Percentiles rank a stretch among this genome's conserved stretches.
Conservation (phyloP, 2,113 vertebrate genomes). For the Galemys pyrenaicus region DNA sequence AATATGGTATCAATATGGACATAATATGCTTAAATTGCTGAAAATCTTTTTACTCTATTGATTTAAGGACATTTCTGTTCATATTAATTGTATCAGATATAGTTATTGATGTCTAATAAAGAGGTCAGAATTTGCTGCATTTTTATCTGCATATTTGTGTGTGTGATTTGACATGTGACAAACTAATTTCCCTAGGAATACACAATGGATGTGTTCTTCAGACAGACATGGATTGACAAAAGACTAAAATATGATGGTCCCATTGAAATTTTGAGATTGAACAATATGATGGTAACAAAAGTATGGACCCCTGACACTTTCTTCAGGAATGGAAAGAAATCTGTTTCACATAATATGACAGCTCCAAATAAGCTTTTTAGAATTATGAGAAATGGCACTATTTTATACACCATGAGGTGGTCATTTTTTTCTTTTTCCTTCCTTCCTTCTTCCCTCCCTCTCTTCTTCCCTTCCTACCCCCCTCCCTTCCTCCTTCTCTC, state of each 20-base stretch:
- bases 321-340: conserved; percentile 98
- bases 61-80: conserved; percentile 64
- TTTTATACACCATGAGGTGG: conserved; percentile 99
- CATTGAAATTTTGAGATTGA: conserved; percentile 96
- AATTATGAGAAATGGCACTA: conserved; percentile 99
- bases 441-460: not conserved
- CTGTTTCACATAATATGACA: conserved; percentile 98
- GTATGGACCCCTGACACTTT: conserved; percentile 99
- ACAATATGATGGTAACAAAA: conserved; percentile 99
- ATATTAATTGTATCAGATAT: conserved; percentile 49
- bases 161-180: conserved; percentile 66
- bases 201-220: conserved; percentile 99
- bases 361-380: conserved; percentile 98
- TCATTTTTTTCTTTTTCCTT: not conserved
- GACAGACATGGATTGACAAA: conserved; percentile 98
- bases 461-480: not conserved
- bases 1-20: conserved; percentile 72
- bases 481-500: not conserved
- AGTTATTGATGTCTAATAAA: conserved; percentile 7
- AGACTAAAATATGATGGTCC: conserved; percentile 96
- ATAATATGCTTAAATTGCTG: conserved; percentile 66
- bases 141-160: not conserved
- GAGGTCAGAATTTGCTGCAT: conserved; percentile 40
- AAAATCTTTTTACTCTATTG: conserved; percentile 59
- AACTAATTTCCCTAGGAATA: conserved; percentile 91